These are phyloP conservation scores for Alentia gelatinosa DNA, from an alignment of 2,888 invertebrate genomes.

Conservation along the genomic window DNA sequence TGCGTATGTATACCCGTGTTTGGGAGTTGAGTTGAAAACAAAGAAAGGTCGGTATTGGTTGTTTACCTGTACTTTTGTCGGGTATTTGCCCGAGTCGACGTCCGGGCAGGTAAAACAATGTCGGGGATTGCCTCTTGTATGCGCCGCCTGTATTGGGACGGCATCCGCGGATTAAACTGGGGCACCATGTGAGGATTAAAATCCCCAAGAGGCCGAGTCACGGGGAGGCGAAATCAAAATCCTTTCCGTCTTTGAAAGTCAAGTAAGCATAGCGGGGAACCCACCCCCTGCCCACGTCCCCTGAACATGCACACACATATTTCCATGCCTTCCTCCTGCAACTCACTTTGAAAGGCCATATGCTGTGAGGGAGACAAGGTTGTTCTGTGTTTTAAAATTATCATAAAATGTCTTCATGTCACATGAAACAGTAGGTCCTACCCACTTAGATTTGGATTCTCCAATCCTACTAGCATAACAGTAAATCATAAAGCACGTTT, in stretches of 20 bases:
- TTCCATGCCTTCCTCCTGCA: not conserved
- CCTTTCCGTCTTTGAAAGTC: conserved; percentile 36
- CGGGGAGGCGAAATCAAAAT: not conserved
- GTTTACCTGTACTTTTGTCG: not conserved
- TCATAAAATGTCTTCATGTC: too few relatives aligned
- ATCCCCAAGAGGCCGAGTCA: not conserved
- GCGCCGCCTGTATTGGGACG: not conserved
- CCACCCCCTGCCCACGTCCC: not conserved
- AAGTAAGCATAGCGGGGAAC: conserved; percentile 7
- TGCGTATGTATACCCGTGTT: too few relatives aligned
- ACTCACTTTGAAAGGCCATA: too few relatives aligned
- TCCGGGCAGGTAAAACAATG: not conserved
- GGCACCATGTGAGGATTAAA: too few relatives aligned
- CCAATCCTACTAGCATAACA: too few relatives aligned
- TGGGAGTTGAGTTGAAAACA: not conserved
- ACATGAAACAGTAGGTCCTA: too few relatives aligned
- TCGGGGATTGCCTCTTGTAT: not conserved
- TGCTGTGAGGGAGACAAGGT: too few relatives aligned
- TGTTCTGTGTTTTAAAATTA: too few relatives aligned
- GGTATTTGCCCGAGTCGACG: not conserved
- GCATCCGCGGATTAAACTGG: not conserved
- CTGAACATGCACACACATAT: not conserved
- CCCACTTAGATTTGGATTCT: too few relatives aligned
- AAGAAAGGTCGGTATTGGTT: not conserved
- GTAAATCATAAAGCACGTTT: too few relatives aligned